phyloP scores from a whole-genome alignment of 2,113 vertebrate genomes.

The Terrapene triunguis region DNA sequence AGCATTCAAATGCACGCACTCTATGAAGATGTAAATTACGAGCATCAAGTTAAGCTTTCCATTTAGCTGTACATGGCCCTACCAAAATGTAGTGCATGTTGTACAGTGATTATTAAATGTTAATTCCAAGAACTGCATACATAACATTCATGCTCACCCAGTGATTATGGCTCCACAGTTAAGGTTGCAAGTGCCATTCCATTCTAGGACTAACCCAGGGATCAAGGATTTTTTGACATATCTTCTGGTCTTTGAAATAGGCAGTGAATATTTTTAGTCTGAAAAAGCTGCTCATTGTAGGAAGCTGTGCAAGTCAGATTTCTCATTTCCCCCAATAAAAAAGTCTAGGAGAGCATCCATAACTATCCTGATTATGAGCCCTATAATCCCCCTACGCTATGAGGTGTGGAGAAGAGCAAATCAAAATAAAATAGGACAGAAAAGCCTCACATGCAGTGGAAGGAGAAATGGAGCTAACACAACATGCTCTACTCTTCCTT shows the following conservation, averaged over 20 bases:
- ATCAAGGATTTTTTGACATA: slow-evolving; percentile 18
- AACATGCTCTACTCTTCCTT: not conserved
- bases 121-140: not conserved
- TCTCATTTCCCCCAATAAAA: slow-evolving; percentile 1
- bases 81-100: not conserved
- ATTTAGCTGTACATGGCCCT: not conserved
- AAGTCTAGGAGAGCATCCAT: not conserved
- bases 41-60: not conserved
- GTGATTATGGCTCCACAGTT: not conserved
- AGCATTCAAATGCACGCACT: not conserved
- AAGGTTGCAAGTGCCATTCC: not conserved
- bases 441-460: not conserved
- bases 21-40: not conserved
- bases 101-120: slow-evolving; percentile 29
- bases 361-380: not conserved
- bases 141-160: not conserved
- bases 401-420: not conserved
- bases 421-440: not conserved
- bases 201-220: not conserved
- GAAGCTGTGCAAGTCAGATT: not conserved
- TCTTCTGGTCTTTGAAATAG: not conserved
- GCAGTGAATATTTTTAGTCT: slow-evolving; percentile 24
- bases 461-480: not conserved
- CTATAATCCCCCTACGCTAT: not conserved
- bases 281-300: not conserved